These are phyloP conservation scores for Datnioides undecimradiatus DNA, from an alignment of 2,113 vertebrate species.

Conservation along the genomic window DNA sequence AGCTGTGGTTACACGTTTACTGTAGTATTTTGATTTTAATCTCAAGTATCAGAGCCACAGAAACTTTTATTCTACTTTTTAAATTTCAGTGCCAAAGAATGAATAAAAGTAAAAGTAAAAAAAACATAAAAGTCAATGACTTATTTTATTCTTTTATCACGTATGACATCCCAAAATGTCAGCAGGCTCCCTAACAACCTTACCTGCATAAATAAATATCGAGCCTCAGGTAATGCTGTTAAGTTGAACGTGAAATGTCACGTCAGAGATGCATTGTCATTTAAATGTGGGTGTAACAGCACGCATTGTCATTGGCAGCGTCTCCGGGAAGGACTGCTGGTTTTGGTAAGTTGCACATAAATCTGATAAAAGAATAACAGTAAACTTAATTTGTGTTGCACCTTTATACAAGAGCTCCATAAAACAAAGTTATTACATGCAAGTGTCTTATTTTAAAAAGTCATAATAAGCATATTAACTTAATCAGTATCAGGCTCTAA, in stretches of 20 bases:
- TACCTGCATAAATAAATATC: constrained; percentile 24
- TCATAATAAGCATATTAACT: too few relatives aligned
- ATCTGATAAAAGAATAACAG: too few relatives aligned
- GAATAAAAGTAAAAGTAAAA: not conserved
- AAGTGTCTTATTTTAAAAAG: too few relatives aligned
- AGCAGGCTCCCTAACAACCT: not conserved
- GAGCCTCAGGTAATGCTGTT: constrained; percentile 5
- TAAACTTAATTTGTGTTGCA: too few relatives aligned
- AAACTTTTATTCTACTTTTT: not conserved
- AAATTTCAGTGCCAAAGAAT: not conserved
- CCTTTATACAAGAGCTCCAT: too few relatives aligned
- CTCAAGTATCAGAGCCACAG: not conserved
- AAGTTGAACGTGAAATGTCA: constrained; percentile 17
- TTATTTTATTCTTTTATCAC: constrained; percentile 3
- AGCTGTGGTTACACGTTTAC: not conserved
- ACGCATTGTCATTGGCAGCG: too few relatives aligned
- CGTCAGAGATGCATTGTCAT: not conserved
- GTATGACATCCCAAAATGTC: constrained; percentile 7
- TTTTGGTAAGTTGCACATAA: not conserved
- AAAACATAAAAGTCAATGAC: not conserved
- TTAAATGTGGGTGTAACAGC: not conserved
- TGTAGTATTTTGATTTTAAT: not conserved
- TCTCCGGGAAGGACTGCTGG: not conserved
- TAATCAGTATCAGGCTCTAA: too few relatives aligned
- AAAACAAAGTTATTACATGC: too few relatives aligned